Evolutionary conservation across 2,797 vertebrate species (phyloP).

Genomic region (Propithecus deckenii): DNA sequence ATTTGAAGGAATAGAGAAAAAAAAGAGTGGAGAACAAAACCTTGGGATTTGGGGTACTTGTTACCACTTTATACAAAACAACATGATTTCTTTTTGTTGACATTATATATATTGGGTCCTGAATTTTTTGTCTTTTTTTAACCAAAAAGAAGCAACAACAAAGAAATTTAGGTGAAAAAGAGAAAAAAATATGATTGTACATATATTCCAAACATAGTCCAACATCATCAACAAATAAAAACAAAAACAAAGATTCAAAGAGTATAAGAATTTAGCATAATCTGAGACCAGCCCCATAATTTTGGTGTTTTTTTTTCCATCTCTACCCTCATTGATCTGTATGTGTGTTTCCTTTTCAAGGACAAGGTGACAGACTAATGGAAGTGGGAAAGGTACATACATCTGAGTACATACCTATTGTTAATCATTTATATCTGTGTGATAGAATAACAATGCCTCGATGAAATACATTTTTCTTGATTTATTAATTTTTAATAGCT

Average conservation of each 20-base stretch:
- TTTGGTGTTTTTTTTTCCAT: neutral
- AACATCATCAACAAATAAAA: neutral
- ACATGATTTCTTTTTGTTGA: neutral
- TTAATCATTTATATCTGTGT: neutral
- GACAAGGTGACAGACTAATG: neutral
- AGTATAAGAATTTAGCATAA: neutral
- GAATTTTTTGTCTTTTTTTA: neutral
- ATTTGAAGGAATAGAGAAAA: neutral
- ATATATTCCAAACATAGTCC: neutral
- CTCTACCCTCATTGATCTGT: neutral
- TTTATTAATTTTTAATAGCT: neutral
- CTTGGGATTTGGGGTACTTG: neutral
- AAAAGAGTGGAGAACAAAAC: neutral
- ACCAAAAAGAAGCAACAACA: neutral
- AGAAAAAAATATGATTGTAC: neutral
- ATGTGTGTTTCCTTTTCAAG: neutral
- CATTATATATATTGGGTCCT: neutral
- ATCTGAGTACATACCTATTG: neutral
- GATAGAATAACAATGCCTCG: neutral
- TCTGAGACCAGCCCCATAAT: neutral
- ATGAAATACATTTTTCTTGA: neutral
- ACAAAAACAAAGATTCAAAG: neutral
- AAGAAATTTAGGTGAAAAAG: neutral
- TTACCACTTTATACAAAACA: neutral
- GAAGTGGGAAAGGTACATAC: neutral